Evolutionary conservation across 2,797 vertebrate genomes (phyloP).

Genomic region (Helarctos malayanus): DNA sequence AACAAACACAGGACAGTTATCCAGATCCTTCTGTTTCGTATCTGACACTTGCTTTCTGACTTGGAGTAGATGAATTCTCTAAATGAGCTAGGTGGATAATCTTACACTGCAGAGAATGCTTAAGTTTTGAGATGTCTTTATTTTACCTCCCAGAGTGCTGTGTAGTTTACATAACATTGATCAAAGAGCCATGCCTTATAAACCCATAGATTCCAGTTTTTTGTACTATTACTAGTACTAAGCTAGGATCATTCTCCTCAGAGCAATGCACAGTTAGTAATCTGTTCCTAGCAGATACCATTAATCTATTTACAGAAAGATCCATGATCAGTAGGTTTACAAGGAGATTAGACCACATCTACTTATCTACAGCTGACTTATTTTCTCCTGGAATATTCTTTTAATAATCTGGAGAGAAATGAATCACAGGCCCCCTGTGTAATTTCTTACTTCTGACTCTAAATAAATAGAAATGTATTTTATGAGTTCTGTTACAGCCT

Average conservation of each 20-base stretch:
- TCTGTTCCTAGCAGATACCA: background rate
- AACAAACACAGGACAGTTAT: background rate
- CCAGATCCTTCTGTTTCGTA: background rate
- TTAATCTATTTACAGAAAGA: background rate
- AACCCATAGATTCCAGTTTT: background rate
- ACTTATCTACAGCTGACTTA: background rate
- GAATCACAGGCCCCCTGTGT: background rate
- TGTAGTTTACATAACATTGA: background rate
- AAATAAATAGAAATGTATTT: background rate
- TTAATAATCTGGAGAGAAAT: conserved; percentile 13
- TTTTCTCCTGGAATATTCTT: background rate
- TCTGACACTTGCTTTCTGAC: background rate
- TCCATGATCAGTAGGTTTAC: background rate
- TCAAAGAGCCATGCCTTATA: background rate
- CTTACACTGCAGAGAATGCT: background rate
- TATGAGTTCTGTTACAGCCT: background rate
- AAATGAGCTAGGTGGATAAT: background rate
- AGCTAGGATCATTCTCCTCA: background rate
- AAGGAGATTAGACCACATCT: background rate
- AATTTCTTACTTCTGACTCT: background rate
- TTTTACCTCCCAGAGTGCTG: background rate
- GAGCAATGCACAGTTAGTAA: background rate
- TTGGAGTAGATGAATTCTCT: background rate
- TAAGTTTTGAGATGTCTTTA: background rate
- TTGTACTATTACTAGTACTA: background rate